Evolutionary conservation across 1,140 invertebrate species (phyloP), one percentile per base, ranked within the genome.

Genomic region (Drusus annulatus): DNA sequence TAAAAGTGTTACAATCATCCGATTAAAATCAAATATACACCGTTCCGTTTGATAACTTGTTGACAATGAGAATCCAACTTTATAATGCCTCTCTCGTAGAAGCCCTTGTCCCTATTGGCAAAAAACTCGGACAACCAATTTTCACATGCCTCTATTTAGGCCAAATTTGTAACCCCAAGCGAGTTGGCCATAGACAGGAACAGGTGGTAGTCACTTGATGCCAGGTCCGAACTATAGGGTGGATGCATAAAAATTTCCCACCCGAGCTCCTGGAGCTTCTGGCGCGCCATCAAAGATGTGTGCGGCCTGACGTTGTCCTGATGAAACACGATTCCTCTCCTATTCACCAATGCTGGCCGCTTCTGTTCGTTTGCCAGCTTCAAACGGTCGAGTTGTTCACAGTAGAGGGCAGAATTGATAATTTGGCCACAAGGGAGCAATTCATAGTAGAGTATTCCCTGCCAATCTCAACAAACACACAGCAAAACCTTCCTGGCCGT

Each of bases 381-480:
- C 16, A n/a, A 62, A 62, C 58, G 58, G 58, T 62, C 58, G 58
- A 62, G 16, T 62, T 62, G 58, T 62, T 62, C 58, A 62, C 58
- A 62, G 58, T 62, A 28, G 25, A 28, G 25, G 5, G 25, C 25
- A 28, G 25, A 28, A 28, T 28, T 28, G 25, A 28, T 2, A 2
- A 5, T 28, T 28, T 28, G 25, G 25, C 58, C 58, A 62, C 19
- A 62, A 17, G 10, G 58, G 58, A 62, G 21, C 58, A 62, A 17
- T 17, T 62, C 58, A 62, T 62, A 62, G 58, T 62, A 62, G 58
- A 62, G 58, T 62, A 62, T 62, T 62, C 58, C 58, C 58, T 62
- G 58, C 58, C 58, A 62, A 62, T 62, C 58, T 17, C 58, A 62
- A 4, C 58, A 23, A 62, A 62, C 58, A 62, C 58, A 62, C 58